Base-by-base conservation (phyloP, 35 echinoderm and acorn worm species). In the Heliocidaris erythrogramma region DNA sequence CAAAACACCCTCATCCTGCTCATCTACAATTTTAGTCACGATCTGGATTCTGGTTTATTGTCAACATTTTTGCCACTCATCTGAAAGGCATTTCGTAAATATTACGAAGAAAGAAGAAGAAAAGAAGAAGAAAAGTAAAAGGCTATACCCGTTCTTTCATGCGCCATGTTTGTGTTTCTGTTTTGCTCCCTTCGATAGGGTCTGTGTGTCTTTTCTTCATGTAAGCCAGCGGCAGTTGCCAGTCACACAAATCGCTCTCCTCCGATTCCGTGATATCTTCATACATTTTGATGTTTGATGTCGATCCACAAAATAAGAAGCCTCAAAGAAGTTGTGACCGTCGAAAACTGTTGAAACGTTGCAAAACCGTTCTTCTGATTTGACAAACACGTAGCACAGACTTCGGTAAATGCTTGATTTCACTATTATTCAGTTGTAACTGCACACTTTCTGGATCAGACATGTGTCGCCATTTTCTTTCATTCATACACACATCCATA, bases 131-230 rank as follows among this genome's bases (percentile, higher is more conserved):
- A 65, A 65, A 65, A 65, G 60, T 4, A 24, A 88, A 35, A 11
- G 27, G 30, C 24, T 89, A 95, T 88, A 99, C 98, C 95, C 98
- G 85, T 92, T 99, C 98, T 95, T 99, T 99, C 98, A 99, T 99
- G 94, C 98, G 92, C 98, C 98, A 99, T 97, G 98, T 96, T 88
- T 99, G 98, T 91, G 98, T 99, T 96, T 97, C 98, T 30, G 96
- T 96, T 92, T 95, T 97, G 91, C 94, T 96, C 4, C 97, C 98
- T 96, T 96, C 97, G n/a, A 99, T 99, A 49, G 59, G 90, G 78
- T 99, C 98, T 30, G 95, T 96, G 69, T 99, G 98, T 9, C 98
- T 96, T 94, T 99, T 99, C 94, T 99, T 99, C 98, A 99, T 99
- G 86, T 96, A 99, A 5, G 98, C 98, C 7, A 99, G 93, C 49